A percentile compares a stretch with the other conserved stretches of the same genome.
Conservation (phyloP, 2,797 vertebrate genomes). For the Sebastolobus altivelis region DNA sequence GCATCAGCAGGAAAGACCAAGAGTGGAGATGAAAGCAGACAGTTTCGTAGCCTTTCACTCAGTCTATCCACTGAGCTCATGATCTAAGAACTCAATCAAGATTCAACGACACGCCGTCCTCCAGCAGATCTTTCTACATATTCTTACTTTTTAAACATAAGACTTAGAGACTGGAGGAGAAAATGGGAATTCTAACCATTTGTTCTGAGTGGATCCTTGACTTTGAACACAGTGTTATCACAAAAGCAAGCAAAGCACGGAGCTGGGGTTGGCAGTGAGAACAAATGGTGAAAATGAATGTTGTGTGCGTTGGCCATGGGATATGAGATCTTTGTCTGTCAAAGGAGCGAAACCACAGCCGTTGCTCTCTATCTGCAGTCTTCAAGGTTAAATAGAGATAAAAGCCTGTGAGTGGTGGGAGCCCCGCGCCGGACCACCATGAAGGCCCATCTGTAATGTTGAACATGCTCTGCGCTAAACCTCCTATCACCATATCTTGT, state of each 20-base stretch:
- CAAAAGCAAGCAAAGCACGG: conserved; percentile 32
- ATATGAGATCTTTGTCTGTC: conserved; percentile 68
- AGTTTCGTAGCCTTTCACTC: conserved; percentile 55
- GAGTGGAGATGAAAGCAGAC: conserved; percentile 58
- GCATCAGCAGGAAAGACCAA: conserved; percentile 28
- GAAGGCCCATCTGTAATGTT: conserved; percentile 62
- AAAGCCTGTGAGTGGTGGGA: conserved; percentile 56
- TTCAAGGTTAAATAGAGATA: conserved; percentile 76
- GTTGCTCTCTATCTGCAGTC: conserved; percentile 50
- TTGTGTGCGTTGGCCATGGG: conserved; percentile 27
- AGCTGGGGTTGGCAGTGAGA: conserved; percentile 20
- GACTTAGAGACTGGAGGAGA: conserved; percentile 44
- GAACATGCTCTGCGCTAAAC: conserved; percentile 51
- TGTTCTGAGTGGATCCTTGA: conserved; percentile 50
- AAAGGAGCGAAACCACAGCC: conserved; percentile 45
- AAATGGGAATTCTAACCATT: conserved; percentile 55
- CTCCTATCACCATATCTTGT: conserved; percentile 67
- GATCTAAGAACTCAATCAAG: conserved; percentile 67
- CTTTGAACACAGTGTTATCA: conserved; percentile 61
- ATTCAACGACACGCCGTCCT: conserved; percentile 28
- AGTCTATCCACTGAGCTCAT: conserved; percentile 61
- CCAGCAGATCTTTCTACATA: conserved; percentile 46
- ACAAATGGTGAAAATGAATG: conserved; percentile 49
- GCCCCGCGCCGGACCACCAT: conserved; percentile 20
- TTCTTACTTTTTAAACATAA: conserved; percentile 55